Evolutionary conservation across 2,797 vertebrate species (phyloP), one percentile per base, ranked within the genome.

Genomic region (Leptoclinus maculatus): DNA sequence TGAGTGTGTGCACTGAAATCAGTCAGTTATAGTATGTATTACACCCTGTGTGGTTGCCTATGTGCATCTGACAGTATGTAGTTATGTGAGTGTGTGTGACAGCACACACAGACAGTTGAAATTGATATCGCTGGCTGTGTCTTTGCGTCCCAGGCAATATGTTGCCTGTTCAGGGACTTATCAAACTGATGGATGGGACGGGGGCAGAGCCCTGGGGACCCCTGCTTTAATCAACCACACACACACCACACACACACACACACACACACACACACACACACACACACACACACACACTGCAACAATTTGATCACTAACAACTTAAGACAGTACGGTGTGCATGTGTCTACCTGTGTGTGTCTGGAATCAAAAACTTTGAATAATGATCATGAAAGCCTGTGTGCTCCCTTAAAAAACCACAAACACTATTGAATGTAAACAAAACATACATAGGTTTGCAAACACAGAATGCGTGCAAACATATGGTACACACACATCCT

Each of bases 151-250:
- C 95, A 96, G 96, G 95, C 96, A 97, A 96, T 97, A 96, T 96
- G 96, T 96, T 96, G 95, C 94, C 96, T 97, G 85, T 97, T 97
- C 96, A 95, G 94, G 94, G 95, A 94, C 94, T 96, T 96, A 97
- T 97, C 96, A 97, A 94, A 93, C 94, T 97, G 96, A 98, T 97
- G 95, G 96, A 98, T 97, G 96, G 92, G 95, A 92, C 93, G 92
- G 94, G 94, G 90, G 92, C 93, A 94, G 93, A 94, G 92, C 95
- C 94, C 92, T 94, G 93, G 95, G 94, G 94, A 93, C 91, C 95
- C 92, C 92, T 94, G 93, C 94, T 94, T 96, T 96, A 96, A 97
- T 97, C 96, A 97, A 95, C 95, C 94, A 71, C 58, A 53, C 53
- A 68, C 45, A 53, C 45, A 67, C 49, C 59, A 53, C 64, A 73